Conservation (phyloP, 2,888 invertebrate genomes). For the Leptinotarsa juncta region DNA sequence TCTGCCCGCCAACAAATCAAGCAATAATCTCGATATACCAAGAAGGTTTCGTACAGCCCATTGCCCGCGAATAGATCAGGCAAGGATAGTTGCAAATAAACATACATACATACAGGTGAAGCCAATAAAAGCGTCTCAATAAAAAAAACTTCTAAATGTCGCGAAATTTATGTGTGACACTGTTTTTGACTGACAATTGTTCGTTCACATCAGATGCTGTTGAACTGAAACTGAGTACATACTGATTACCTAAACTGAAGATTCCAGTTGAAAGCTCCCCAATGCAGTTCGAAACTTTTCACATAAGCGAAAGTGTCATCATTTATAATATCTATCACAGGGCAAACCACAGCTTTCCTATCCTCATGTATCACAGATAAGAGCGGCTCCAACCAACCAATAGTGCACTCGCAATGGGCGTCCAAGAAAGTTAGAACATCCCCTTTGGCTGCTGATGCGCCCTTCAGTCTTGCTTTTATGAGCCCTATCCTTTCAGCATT, state of each 20-base stretch:
- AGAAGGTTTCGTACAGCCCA: too few relatives aligned
- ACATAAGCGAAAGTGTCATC: slow-evolving; percentile 96
- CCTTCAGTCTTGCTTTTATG: slow-evolving; percentile 84
- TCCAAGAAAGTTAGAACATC: slow-evolving; percentile 90
- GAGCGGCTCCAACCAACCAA: slow-evolving; percentile 74
- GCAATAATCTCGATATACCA: too few relatives aligned
- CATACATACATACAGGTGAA: too few relatives aligned
- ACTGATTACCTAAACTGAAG: slow-evolving; percentile 82
- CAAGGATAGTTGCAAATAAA: too few relatives aligned
- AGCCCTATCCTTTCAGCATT: slow-evolving; percentile 78
- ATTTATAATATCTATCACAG: slow-evolving; percentile 93
- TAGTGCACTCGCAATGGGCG: slow-evolving; percentile 92
- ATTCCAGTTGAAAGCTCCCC: slow-evolving; percentile 99
- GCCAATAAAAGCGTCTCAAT: too few relatives aligned
- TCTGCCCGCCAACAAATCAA: too few relatives aligned
- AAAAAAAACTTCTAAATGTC: too few relatives aligned
- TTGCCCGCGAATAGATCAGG: too few relatives aligned
- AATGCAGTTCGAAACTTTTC: slow-evolving; percentile 94
- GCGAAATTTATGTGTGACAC: too few relatives aligned
- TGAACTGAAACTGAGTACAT: not conserved
- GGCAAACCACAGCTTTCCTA: slow-evolving; percentile 77
- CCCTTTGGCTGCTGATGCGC: slow-evolving; percentile 78
- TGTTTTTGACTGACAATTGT: too few relatives aligned
- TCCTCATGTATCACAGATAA: slow-evolving; percentile 71
- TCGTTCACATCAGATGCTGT: not conserved